phyloP scores from a whole-genome alignment of 2,888 invertebrate species.

The Scaptomyza cyrtandrae region DNA sequence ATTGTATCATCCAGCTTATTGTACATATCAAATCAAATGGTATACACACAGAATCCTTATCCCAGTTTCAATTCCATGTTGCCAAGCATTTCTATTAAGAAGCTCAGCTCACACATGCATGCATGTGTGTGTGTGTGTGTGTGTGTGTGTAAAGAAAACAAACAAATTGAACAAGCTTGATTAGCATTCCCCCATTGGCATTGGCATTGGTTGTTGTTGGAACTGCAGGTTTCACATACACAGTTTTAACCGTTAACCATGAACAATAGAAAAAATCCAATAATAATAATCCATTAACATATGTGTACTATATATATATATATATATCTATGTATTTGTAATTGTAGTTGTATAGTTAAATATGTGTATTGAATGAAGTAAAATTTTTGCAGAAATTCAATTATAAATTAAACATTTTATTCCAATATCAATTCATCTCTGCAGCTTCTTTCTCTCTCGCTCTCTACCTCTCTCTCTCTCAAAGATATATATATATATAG shows the following conservation, averaged over 20 bases:
- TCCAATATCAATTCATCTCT: not conserved
- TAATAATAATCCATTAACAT: slow-evolving; percentile 5
- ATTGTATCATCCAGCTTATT: slow-evolving; percentile 11
- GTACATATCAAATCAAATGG: slow-evolving; percentile 33
- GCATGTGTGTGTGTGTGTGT: not conserved
- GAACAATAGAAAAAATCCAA: slow-evolving; percentile 11
- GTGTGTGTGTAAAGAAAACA: not conserved
- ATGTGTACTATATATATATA: slow-evolving; percentile 24
- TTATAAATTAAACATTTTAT: slow-evolving; percentile 10
- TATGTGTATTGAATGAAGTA: slow-evolving; percentile 36
- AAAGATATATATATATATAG: too few species aligned
- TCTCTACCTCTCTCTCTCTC: too few species aligned
- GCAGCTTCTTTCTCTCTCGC: not conserved
- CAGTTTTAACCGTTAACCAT: slow-evolving; percentile 23
- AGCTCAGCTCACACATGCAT: not conserved
- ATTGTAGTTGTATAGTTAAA: slow-evolving; percentile 30
- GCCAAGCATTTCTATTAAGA: slow-evolving; percentile 18
- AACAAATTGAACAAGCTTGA: slow-evolving; percentile 1
- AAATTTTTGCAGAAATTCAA: slow-evolving; percentile 33
- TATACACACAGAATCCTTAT: slow-evolving; percentile 9
- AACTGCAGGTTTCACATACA: slow-evolving; percentile 37
- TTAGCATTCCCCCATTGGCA: not conserved
- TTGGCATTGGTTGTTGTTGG: not conserved
- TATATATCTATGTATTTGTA: not conserved
- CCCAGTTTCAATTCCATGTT: slow-evolving; percentile 18